Conservation (phyloP, 1,140 invertebrate species). For the Aricia agestis region DNA sequence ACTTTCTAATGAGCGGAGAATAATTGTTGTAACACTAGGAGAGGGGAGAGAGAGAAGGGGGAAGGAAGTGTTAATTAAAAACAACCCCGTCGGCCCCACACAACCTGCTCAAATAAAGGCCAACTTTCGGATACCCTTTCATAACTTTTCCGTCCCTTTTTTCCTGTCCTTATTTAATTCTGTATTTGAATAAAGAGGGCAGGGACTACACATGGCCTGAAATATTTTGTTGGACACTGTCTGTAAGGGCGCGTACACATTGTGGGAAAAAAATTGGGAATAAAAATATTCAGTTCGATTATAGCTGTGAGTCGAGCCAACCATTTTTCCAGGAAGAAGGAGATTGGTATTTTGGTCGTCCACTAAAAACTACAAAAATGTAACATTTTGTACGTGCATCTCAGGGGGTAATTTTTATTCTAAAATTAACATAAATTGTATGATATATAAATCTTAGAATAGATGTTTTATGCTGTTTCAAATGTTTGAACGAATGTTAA, state of each 20-base stretch:
- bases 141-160: constrained; percentile 66
- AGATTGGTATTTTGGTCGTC: too few species aligned
- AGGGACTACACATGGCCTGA: neutral
- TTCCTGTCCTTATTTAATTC: constrained; percentile 64
- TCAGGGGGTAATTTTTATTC: too few species aligned
- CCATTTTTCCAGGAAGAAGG: too few species aligned
- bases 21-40: constrained; percentile 71
- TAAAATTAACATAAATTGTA: too few species aligned
- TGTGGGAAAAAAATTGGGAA: neutral
- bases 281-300: too few species aligned
- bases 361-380: too few species aligned
- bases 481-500: neutral
- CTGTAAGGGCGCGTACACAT: neutral
- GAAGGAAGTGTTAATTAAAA: constrained; percentile 58
- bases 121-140: constrained; percentile 63
- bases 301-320: too few species aligned
- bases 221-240: neutral
- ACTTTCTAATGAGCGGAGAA: constrained; percentile 69
- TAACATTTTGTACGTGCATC: too few species aligned
- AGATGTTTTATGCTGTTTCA: neutral
- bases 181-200: constrained; percentile 55
- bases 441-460: neutral
- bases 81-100: constrained; percentile 42
- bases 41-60: constrained; percentile 47
- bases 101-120: constrained; percentile 54